Percentiles rank a stretch among this genome's conserved stretches.
phyloP scores from a whole-genome alignment of 2,888 invertebrate genomes.

The Onthophagus sagittarius region DNA sequence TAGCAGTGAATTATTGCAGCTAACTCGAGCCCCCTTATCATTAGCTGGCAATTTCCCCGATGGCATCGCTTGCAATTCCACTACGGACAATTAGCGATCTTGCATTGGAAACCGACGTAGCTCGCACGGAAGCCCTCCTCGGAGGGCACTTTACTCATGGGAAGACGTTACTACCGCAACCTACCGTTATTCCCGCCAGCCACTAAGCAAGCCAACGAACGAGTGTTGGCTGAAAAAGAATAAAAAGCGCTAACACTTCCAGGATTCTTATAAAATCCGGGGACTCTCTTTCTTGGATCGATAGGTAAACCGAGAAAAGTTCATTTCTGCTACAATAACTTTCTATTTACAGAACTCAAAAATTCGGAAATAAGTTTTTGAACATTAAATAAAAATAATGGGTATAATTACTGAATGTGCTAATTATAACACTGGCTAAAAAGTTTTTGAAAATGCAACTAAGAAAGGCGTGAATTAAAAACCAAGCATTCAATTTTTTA shows the following conservation, averaged over 20 bases:
- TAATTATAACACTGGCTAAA: too few relatives aligned
- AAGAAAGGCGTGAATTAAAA: too few relatives aligned
- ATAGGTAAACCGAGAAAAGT: background rate
- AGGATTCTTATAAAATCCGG: background rate
- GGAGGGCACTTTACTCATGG: background rate
- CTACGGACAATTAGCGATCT: conserved; percentile 11
- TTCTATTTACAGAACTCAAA: too few relatives aligned
- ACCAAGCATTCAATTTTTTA: too few relatives aligned
- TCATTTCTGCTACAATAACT: background rate
- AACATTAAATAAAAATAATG: too few relatives aligned
- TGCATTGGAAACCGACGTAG: background rate
- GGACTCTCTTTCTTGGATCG: background rate
- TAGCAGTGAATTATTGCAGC: conserved; percentile 3
- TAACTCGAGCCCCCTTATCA: background rate
- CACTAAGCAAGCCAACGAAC: background rate
- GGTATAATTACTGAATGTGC: too few relatives aligned
- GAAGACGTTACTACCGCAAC: background rate
- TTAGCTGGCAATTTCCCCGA: conserved; percentile 8
- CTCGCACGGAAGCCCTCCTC: background rate
- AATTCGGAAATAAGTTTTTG: too few relatives aligned
- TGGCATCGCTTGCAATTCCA: conserved; percentile 2
- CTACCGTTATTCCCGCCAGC: background rate
- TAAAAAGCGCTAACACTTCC: background rate
- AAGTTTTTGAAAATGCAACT: too few relatives aligned
- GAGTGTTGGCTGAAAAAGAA: background rate